Evolutionary conservation across 2,797 vertebrate genomes (phyloP), one percentile per base, ranked within the genome.

Genomic region (Craterocephalus amniculus): DNA sequence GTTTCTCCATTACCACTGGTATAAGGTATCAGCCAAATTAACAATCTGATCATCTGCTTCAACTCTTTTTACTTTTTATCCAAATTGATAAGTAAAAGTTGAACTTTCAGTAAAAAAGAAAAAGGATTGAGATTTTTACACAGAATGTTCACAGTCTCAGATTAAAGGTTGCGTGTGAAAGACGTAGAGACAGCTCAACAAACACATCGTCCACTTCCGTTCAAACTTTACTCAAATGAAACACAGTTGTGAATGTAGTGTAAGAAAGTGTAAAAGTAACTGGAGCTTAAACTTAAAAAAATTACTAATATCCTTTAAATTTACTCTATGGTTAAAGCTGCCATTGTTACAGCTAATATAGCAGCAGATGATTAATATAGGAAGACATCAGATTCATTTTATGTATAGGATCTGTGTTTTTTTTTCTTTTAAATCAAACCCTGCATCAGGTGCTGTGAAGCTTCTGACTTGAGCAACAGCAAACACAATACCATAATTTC

Each of bases 401-500:
- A 38, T 5, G 36, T 13, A 43, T 27, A 31, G 1, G 2, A 48
- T 27, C 16, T 45, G 24, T 48, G 0, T 54, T 35, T 52, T 16
- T 38, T 29, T 38, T 29, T 27, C 16, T n/a, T 16, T 16, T 16
- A 40, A 13, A 20, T 16, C 20, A 24, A 26, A 22, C n/a, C 7
- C 12, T 67, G 58, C 32, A 75, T 31, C 35, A 27, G 3, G 8
- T 29, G 14, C 4, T 12, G 20, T 18, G 11, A 67, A 29, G 29
- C 51, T 27, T 6, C 29, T 34, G 36, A 71, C 40, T 34, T 45
- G 26, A 67, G 34, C 22, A 63, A 27, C 20, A 54, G n/a, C 31
- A 57, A 24, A 38, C 60, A 11, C 20, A 68, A 63, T 10, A 70
- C 67, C 61, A 65, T 45, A 49, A 29, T 56, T 35, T 77, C 77